Percentiles rank a stretch among this genome's conserved stretches.
These are phyloP conservation scores for Odontomyia ornata DNA, from an alignment of 2,888 invertebrate species.

Conservation along the genomic window DNA sequence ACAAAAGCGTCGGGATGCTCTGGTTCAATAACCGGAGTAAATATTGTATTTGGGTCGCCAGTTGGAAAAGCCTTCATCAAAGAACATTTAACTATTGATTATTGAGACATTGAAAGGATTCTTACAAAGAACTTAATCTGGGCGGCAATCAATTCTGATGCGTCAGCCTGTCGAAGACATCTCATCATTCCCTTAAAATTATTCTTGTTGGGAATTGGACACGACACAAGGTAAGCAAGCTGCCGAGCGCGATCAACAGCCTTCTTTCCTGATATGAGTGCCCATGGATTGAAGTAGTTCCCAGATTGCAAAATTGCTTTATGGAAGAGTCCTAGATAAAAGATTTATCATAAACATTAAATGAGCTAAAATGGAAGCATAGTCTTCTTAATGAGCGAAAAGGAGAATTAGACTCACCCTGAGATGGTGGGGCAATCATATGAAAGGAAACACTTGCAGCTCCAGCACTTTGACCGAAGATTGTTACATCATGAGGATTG, in stretches of 20 bases:
- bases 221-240: background rate
- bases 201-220: constrained; percentile 50
- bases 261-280: constrained; percentile 66
- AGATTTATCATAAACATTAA: background rate
- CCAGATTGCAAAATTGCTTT: constrained; percentile 76
- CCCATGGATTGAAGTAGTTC: constrained; percentile 70
- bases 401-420: too few relatives aligned
- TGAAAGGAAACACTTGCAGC: constrained; percentile 70
- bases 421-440: constrained; percentile 66
- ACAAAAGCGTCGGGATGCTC: background rate
- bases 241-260: constrained; percentile 67
- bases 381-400: too few relatives aligned
- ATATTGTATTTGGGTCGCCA: background rate
- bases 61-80: background rate
- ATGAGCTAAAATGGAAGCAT: too few relatives aligned
- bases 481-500: constrained; percentile 68
- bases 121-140: background rate
- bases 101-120: background rate
- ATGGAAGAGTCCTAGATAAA: constrained; percentile 70
- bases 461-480: constrained; percentile 72
- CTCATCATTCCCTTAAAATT: constrained; percentile 63
- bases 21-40: background rate
- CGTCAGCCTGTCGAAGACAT: background rate
- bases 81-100: background rate
- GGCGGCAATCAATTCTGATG: background rate